Base-by-base conservation (phyloP, 2,113 vertebrate genomes). In the Tylochromis polylepis region DNA sequence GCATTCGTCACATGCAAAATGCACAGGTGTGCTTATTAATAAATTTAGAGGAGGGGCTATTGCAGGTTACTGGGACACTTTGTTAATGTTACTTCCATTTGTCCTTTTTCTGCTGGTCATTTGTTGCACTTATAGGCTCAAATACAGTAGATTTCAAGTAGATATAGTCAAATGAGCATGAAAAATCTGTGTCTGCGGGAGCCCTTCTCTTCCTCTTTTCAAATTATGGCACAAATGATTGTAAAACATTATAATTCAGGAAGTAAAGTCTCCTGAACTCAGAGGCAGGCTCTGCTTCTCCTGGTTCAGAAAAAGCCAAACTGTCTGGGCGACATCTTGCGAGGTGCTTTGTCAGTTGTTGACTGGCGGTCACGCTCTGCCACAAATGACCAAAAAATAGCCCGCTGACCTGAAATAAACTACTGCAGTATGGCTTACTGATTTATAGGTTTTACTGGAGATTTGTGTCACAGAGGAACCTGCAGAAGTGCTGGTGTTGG, bases 111-210 rank as follows among this genome's bases (percentile, higher is more conserved):
- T 5, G 5, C 31, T 31, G 31, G 31, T 31, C 31, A 93, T 93
- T 95, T 93, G 88, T 85, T 90, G 77, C 84, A 90, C 90, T 93
- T 67, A 67, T 67, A 3, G 62, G 34, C 34, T 38, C 88, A 89
- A 89, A 91, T 77, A 88, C 20, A 87, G 75, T 36, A 14, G 57
- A 88, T 55, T 38, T 49, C 53, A 88, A 89, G 91, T 82, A 89
- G 59, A 79, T 75, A 90, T 88, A 88, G 81, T 84, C 84, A 92
- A 90, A 72, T 57, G 85, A 88, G 24, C 67, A 7, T 24, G 46
- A 49, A 29, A 79, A 89, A 92, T 11, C 84, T 88, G 51, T 90
- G 77, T 92, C 91, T 91, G 84, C 80, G 91, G 79, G 79, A 89
- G 84, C 1, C 2, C 36, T 72, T 75, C 75, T 70, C 27, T 38